Conservation (phyloP, 53 echinoderm and acorn worm genomes). For the Luidia sarsii region DNA sequence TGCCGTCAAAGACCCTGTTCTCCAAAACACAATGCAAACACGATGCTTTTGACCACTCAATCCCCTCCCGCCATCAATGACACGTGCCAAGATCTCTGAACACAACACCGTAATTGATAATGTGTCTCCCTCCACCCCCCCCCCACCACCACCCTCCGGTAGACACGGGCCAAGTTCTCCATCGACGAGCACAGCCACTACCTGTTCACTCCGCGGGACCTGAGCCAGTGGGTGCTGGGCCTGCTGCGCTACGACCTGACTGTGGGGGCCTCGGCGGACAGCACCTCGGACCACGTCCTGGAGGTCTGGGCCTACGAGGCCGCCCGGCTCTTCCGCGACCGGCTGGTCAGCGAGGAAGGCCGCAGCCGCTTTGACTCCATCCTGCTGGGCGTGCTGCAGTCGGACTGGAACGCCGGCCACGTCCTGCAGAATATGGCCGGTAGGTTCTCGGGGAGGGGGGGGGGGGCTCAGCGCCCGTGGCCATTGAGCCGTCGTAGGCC, state of each 20-base stretch:
- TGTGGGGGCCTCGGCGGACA: conserved; percentile 72
- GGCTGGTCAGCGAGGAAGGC: conserved; percentile 85
- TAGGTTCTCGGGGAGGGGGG: conserved; percentile 26
- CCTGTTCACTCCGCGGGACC: conserved; percentile 97
- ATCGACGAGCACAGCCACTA: conserved; percentile 99
- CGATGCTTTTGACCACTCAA: no score
- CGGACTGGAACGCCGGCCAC: conserved; percentile 98
- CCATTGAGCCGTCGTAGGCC: no score
- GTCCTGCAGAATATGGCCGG: conserved; percentile 79
- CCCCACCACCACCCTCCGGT: no score
- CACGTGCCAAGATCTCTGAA: no score
- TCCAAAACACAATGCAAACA: no score
- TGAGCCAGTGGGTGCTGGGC: conserved; percentile 96
- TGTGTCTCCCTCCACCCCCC: no score
- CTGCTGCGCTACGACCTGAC: conserved; percentile 94
- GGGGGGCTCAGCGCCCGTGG: no score
- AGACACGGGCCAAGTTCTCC: conserved; percentile 88
- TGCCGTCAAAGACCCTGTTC: no score
- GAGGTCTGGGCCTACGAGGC: conserved; percentile 99
- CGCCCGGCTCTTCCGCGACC: conserved; percentile 81
- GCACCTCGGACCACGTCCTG: conserved; percentile 82
- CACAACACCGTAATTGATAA: no score
- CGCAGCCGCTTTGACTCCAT: conserved; percentile 85
- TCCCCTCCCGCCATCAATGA: no score
- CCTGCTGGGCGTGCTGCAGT: conserved; percentile 78